Conservation (phyloP, 2,888 invertebrate species). For the Coelinius sp. region DNA sequence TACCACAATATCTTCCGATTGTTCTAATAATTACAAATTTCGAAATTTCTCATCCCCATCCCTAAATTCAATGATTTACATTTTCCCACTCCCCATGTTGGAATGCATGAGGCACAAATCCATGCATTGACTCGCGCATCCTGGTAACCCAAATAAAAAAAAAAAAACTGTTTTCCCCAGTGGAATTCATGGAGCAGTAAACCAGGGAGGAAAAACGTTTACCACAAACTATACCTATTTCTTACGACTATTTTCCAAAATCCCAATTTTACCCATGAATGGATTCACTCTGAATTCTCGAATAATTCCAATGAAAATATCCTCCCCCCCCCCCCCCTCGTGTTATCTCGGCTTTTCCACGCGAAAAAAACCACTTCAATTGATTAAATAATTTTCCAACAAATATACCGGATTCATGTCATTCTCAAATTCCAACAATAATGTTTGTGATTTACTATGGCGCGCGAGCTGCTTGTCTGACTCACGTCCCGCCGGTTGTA, state of each 20-base stretch:
- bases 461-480: too few relatives aligned
- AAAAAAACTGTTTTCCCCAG: background rate
- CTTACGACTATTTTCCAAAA: background rate
- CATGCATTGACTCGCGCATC: constrained; percentile 1
- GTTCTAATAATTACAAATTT: too few relatives aligned
- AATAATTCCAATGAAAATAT: background rate
- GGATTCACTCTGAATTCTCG: background rate
- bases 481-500: too few relatives aligned
- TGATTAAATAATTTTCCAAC: too few relatives aligned
- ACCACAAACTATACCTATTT: background rate
- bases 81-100: background rate
- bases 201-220: background rate
- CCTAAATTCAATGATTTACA: constrained; percentile 1
- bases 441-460: too few relatives aligned
- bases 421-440: too few relatives aligned
- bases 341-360: background rate
- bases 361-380: too few relatives aligned
- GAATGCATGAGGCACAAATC: background rate
- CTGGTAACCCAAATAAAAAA: background rate
- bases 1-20: too few relatives aligned
- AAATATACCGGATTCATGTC: too few relatives aligned
- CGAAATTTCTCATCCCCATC: background rate
- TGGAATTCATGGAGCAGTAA: background rate
- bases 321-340: too few relatives aligned
- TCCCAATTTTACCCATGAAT: background rate